Base-by-base conservation (phyloP, 1,140 invertebrate genomes). In the Chironomus striatipennis region DNA sequence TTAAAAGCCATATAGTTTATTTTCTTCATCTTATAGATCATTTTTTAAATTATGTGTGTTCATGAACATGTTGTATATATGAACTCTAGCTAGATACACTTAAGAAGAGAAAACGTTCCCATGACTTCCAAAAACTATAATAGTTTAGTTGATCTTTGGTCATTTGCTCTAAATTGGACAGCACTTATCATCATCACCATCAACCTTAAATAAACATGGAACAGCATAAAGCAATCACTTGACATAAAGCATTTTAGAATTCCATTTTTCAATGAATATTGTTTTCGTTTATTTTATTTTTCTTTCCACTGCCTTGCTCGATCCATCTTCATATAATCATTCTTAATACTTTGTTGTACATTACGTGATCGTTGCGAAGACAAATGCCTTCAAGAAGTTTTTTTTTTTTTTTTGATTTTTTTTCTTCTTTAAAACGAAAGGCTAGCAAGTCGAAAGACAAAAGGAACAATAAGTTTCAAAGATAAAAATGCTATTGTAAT, bases 91-190 rank as follows among this genome's bases (percentile, higher is more conserved):
- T 34, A 34, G 24, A 34, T 34, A 2, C 24, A 34, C 24, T 34
- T 34, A 34, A 34, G 24, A 34, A 34, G 24, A 34, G 24, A 34
- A 57, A 12, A 15, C 47, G 47, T 57, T 57, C 47, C 47, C 47
- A 57, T 57, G 47, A 34, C 24, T 34, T 34, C 24, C 24, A 34
- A 34, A n/a, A 57, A 15, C 47, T 15, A 57, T 57, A 57, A 57
- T 57, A 57, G 47, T 57, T 57, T 12, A 57, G 24, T 34, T 57
- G 47, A 57, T 57, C 47, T 57, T 57, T 57, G 47, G 47, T 15
- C 47, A 57, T 57, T 57, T 57, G 47, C 47, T 57, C 47, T 15
- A 57, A 57, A 57, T 57, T 57, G 47, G 47, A 57, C 47, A 57
- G 47, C 47, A 57, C 47, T 57, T 57, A 57, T 57, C 47, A 57